Evolutionary conservation across 2,888 invertebrate species (phyloP).

Genomic region (Mantis religiosa): DNA sequence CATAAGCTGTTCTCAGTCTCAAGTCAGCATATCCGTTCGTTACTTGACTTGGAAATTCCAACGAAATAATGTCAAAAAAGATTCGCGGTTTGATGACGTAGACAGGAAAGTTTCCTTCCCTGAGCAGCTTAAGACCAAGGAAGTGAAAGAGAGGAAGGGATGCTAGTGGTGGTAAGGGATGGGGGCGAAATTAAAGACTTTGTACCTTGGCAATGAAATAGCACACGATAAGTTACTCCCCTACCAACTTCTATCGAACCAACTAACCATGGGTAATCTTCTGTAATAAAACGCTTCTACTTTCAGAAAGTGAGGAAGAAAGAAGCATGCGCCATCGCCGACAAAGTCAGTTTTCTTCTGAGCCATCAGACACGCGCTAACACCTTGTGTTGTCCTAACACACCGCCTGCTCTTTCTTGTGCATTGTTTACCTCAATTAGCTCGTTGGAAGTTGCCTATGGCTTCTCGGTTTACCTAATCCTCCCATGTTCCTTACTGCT

Average conservation of each 20-base stretch:
- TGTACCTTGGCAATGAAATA: neutral
- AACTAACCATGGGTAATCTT: neutral
- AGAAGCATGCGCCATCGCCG: neutral
- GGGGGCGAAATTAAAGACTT: neutral
- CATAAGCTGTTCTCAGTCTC: constrained; percentile 1
- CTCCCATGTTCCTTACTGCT: too few species aligned
- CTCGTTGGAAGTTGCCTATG: neutral
- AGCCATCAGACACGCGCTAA: neutral
- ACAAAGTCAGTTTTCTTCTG: neutral
- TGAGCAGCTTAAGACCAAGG: neutral
- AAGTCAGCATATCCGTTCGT: neutral
- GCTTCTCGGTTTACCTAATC: neutral
- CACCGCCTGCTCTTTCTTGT: neutral
- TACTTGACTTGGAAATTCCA: neutral
- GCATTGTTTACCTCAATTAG: neutral
- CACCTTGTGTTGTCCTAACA: neutral
- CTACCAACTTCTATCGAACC: neutral
- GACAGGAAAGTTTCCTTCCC: neutral
- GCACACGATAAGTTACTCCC: neutral
- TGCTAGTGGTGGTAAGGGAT: neutral
- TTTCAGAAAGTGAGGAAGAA: neutral
- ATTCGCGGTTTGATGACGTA: neutral
- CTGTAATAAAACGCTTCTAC: neutral
- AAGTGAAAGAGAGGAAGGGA: neutral
- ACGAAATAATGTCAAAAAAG: constrained; percentile 7